Base-by-base conservation (phyloP, 2,113 vertebrate species). In the Hippocampus abdominalis region DNA sequence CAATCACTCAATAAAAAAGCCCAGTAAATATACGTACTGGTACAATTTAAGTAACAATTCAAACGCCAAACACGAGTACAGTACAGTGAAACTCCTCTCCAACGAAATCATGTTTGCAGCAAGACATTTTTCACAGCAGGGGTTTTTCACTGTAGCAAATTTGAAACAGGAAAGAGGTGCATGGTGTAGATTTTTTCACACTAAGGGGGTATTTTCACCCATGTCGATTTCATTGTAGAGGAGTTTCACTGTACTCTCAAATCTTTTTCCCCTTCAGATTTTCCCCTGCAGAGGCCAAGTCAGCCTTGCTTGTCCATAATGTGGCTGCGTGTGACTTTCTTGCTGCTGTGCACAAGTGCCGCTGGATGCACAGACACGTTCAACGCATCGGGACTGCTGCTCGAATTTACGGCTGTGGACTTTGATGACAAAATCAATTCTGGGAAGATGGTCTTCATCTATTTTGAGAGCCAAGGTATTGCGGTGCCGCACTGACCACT, bases 391-490 rank as follows among this genome's bases (percentile, higher is more conserved):
- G 71, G 79, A 23, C 71, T 87, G 0, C 70, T 88, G 0, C 72
- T 88, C 3, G 85, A 91, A 44, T 87, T 77, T 71, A 86, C 88
- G 5, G 74, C 79, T 23, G 77, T 79, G 7, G 86, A 82, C 54
- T 89, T 93, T 66, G 65, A 69, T 36, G 82, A 90, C 12, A 84
- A 81, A 62, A 3, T 91, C 75, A 66, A 87, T 8, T 74, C 88
- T 21, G 92, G 91, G 67, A 93, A 88, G 67, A 89, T 87, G 12
- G 77, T 87, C 66, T 91, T 94, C 42, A 57, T 93, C 61, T 93
- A 93, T 74, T 94, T 94, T 78, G 82, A 90, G 61, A 82, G 78
- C 51, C 77, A 85, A 79, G 91, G 93, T 92, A 77, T 3, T 11
- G 8, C 9, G 36, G 27, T 51, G 15, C 9, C 18, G 13, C 15